phyloP scores from a whole-genome alignment of 2,113 vertebrate genomes.

The Rhegmatorhina hoffmannsi region DNA sequence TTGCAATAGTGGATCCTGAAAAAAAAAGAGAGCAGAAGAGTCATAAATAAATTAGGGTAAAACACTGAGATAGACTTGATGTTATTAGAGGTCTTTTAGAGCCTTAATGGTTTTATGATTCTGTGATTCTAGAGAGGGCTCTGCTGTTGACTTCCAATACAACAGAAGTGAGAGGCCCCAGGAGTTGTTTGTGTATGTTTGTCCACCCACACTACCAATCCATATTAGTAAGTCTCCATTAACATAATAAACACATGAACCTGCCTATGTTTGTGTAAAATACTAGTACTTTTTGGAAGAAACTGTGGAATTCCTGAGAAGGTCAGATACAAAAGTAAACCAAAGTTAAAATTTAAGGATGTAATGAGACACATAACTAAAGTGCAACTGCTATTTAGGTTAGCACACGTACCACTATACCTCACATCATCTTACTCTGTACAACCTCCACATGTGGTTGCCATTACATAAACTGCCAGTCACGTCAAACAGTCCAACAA shows the following conservation, averaged over 20 bases:
- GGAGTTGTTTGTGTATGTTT: not conserved
- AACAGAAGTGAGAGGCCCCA: not conserved
- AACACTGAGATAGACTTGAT: not conserved
- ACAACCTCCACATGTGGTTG: not conserved
- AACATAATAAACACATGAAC: not conserved
- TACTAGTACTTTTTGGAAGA: not conserved
- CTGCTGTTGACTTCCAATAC: not conserved
- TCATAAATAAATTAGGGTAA: not conserved
- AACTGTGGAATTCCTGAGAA: not conserved
- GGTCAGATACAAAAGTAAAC: not conserved
- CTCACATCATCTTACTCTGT: not conserved
- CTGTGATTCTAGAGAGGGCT: not conserved
- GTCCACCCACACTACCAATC: accelerated
- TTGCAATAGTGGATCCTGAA: not conserved
- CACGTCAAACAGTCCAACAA: not conserved
- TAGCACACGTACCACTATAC: not conserved
- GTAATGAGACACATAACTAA: not conserved
- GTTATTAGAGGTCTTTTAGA: not conserved
- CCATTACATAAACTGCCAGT: not conserved
- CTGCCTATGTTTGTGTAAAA: not conserved
- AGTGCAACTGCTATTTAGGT: not conserved
- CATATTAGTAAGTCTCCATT: not conserved
- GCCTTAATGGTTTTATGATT: not conserved
- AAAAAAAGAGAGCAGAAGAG: not conserved
- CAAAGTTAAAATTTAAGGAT: not conserved